Conservation (phyloP, 2,113 vertebrate genomes). For the Chloebia gouldiae region DNA sequence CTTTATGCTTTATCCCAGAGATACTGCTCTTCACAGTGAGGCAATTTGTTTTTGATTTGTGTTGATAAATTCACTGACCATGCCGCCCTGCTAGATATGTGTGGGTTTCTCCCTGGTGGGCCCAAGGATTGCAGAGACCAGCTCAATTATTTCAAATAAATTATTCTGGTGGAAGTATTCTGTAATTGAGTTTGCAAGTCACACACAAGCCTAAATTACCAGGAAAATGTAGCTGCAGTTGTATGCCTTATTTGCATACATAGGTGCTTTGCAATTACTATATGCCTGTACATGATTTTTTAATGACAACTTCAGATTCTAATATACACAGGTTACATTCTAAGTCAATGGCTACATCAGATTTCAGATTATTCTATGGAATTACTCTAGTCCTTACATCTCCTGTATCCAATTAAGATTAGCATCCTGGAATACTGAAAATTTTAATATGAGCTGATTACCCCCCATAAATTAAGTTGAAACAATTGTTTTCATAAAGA, state of each 20-base stretch:
- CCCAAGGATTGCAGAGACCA: background rate
- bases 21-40: background rate
- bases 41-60: background rate
- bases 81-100: background rate
- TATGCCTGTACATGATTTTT: background rate
- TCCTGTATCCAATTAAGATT: slow-evolving; percentile 31
- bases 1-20: background rate
- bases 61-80: background rate
- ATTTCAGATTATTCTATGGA: slow-evolving; percentile 2
- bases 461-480: slow-evolving; percentile 39
- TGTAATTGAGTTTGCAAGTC: background rate
- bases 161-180: background rate
- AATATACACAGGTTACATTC: background rate
- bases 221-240: background rate
- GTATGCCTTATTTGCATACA: background rate
- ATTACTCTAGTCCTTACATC: background rate
- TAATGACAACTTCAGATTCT: background rate
- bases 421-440: slow-evolving; percentile 18
- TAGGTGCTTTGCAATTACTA: background rate
- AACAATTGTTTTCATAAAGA: slow-evolving; percentile 58
- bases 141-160: background rate
- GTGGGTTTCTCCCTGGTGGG: background rate
- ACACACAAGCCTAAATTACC: background rate
- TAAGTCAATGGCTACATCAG: background rate
- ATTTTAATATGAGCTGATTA: slow-evolving; percentile 26